Percentiles rank a stretch among this genome's conserved stretches.
Evolutionary conservation across 2,113 vertebrate genomes (phyloP).

Genomic region (Atlantisia rogersi): DNA sequence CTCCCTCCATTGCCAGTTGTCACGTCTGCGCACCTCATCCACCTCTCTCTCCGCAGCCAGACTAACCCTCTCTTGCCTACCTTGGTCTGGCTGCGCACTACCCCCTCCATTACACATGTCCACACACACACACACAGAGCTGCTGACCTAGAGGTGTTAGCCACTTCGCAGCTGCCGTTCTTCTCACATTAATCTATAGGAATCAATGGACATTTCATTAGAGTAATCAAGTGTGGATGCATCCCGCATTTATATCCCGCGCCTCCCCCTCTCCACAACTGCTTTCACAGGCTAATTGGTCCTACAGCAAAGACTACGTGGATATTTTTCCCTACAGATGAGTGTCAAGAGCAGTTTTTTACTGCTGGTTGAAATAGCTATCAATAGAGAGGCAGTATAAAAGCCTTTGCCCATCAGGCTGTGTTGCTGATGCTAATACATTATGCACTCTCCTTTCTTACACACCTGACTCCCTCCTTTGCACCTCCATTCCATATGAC

Average conservation of each 20-base stretch:
- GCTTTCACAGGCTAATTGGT: conserved; percentile 80
- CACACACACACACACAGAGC: conserved; percentile 29
- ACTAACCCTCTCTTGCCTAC: not conserved
- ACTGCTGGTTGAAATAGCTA: conserved; percentile 76
- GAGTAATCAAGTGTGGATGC: conserved; percentile 86
- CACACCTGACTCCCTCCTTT: conserved; percentile 40
- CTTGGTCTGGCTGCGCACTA: not conserved
- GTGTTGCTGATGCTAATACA: conserved; percentile 58
- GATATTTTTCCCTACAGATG: conserved; percentile 80
- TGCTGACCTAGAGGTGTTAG: conserved; percentile 80
- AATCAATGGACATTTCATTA: conserved; percentile 89
- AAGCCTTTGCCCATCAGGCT: conserved; percentile 69
- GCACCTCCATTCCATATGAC: conserved; percentile 1
- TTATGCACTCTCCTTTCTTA: conserved; percentile 34
- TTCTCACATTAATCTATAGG: conserved; percentile 87
- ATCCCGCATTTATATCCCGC: conserved; percentile 78
- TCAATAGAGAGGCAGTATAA: conserved; percentile 69
- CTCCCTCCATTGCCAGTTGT: not conserved
- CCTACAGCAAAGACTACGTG: conserved; percentile 74
- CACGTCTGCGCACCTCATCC: not conserved
- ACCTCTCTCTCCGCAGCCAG: not conserved
- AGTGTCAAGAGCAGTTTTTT: conserved; percentile 79
- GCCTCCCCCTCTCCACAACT: conserved; percentile 53
- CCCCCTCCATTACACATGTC: not conserved
- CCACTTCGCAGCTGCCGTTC: conserved; percentile 80